A percentile compares a stretch with the other conserved stretches of the same genome.
These are phyloP conservation scores for Leptobrachium leishanense DNA, from an alignment of 2,113 vertebrate genomes.

Conservation along the genomic window DNA sequence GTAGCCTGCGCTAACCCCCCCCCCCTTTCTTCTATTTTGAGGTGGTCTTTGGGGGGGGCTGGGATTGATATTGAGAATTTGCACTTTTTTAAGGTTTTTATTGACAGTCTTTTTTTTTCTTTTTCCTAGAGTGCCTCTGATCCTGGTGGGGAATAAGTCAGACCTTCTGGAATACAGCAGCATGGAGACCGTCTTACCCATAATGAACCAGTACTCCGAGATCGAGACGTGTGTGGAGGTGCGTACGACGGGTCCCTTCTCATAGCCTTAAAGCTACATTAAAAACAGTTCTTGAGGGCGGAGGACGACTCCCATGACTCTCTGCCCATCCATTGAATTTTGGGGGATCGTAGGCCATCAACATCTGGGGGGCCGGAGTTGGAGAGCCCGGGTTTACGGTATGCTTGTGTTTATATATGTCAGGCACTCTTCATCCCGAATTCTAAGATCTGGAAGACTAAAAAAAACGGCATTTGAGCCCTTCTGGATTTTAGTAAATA, in stretches of 20 bases:
- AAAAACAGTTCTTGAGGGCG: background rate
- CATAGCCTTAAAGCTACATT: too few relatives aligned
- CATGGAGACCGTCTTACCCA: conserved; percentile 98
- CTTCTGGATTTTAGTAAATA: too few relatives aligned
- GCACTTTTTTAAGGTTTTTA: too few relatives aligned
- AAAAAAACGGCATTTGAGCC: too few relatives aligned
- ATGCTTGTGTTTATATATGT: background rate
- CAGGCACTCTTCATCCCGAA: background rate
- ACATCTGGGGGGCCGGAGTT: too few relatives aligned
- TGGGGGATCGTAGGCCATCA: too few relatives aligned
- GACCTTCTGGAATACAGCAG: conserved; percentile 97
- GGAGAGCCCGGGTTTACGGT: background rate
- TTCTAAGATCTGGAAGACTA: too few relatives aligned
- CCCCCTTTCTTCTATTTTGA: too few relatives aligned
- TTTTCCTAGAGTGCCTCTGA: conserved; percentile 82
- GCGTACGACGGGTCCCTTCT: conserved; percentile 42
- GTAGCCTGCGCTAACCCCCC: too few relatives aligned
- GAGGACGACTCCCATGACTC: background rate
- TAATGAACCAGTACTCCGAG: conserved; percentile 98
- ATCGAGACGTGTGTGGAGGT: conserved; percentile 99
- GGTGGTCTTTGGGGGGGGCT: too few relatives aligned
- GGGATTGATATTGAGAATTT: too few relatives aligned
- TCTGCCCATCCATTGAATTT: too few relatives aligned
- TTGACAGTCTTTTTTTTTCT: background rate
- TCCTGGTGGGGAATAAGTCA: conserved; percentile 96